These are phyloP conservation scores for Myotis yumanensis DNA, from an alignment of 2,113 vertebrate species.

Conservation along the genomic window DNA sequence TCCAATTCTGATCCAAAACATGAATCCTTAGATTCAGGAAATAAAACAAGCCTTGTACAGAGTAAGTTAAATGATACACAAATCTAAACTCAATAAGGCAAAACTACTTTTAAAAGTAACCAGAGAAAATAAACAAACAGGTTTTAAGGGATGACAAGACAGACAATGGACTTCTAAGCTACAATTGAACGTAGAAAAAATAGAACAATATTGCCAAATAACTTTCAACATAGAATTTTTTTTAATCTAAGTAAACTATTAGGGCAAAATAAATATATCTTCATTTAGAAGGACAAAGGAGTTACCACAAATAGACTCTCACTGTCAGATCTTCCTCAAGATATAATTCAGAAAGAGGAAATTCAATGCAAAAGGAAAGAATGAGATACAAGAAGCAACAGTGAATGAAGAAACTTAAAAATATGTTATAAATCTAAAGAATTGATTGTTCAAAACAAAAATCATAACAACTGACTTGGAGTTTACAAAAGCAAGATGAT, in stretches of 20 bases:
- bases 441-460: background rate
- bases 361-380: slow-evolving; percentile 16
- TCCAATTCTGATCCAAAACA: background rate
- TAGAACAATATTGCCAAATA: background rate
- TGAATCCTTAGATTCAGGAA: slow-evolving; percentile 1
- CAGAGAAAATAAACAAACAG: background rate
- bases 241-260: background rate
- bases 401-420: slow-evolving; percentile 2
- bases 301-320: background rate
- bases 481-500: background rate
- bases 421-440: background rate
- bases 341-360: background rate
- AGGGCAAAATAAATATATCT: background rate
- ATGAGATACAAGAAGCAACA: background rate
- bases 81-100: slow-evolving; percentile 27
- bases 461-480: background rate
- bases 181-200: background rate
- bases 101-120: slow-evolving; percentile 46
- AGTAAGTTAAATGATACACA: slow-evolving; percentile 21
- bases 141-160: background rate
- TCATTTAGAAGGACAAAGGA: background rate
- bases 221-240: background rate
- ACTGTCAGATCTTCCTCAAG: slow-evolving; percentile 10
- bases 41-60: background rate
- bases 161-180: background rate